Conservation (phyloP, 2,113 vertebrate genomes). For the Eulemur macaco region DNA sequence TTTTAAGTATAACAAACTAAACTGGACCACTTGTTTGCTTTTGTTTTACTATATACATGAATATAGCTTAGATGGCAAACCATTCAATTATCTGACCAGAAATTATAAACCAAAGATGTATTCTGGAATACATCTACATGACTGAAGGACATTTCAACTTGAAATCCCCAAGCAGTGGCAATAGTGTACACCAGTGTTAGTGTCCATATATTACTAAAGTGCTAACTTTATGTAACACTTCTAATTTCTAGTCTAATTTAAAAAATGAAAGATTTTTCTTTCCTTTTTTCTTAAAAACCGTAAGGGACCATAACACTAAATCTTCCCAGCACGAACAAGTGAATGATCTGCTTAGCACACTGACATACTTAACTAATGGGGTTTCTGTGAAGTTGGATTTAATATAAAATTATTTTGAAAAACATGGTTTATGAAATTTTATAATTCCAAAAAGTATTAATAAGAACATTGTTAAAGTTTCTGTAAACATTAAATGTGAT, state of each 20-base stretch:
- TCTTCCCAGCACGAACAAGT: not conserved
- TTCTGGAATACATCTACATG: not conserved
- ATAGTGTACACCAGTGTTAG: not conserved
- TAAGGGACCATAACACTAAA: not conserved
- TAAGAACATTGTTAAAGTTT: constrained; percentile 34
- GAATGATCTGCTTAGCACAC: not conserved
- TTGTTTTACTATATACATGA: constrained; percentile 15
- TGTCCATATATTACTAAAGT: not conserved
- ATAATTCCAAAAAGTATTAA: constrained; percentile 2
- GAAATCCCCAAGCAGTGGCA: not conserved
- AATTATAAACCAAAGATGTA: not conserved
- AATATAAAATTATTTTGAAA: constrained; percentile 49
- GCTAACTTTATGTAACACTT: not conserved
- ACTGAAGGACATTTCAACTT: constrained; percentile 19
- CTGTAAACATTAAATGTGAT: constrained; percentile 47
- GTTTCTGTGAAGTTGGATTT: constrained; percentile 23
- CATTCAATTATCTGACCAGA: not conserved
- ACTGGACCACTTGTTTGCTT: not conserved
- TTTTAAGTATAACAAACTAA: not conserved
- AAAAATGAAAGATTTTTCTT: not conserved
- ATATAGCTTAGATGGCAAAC: not conserved
- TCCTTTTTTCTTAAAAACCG: not conserved
- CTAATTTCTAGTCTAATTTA: not conserved
- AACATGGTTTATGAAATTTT: constrained; percentile 58
- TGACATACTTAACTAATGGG: not conserved